These are phyloP conservation scores for Drosophila nigritarsus DNA, from an alignment of 2,888 invertebrate species.

Conservation along the genomic window DNA sequence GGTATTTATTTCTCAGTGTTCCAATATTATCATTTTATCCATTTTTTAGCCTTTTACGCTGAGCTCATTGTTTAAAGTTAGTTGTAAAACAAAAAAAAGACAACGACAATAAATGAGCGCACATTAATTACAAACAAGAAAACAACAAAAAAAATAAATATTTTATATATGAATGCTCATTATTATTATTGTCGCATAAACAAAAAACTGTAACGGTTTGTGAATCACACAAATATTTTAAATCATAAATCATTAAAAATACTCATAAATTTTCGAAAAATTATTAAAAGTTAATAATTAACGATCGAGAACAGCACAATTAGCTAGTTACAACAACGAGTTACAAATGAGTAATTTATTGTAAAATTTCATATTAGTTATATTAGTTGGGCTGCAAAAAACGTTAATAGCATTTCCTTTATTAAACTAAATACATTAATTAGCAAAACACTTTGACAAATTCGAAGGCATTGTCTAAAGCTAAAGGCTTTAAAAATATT, in stretches of 20 bases:
- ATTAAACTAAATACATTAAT: constrained; percentile 15
- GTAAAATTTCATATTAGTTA: constrained; percentile 16
- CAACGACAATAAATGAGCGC: constrained; percentile 59
- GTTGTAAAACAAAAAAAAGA: constrained; percentile 56
- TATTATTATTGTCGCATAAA: constrained; percentile 45
- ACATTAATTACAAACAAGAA: constrained; percentile 67
- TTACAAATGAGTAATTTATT: constrained; percentile 17
- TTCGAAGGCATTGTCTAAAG: constrained; percentile 51
- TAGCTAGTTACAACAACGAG: constrained; percentile 45
- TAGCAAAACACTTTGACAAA: constrained; percentile 56
- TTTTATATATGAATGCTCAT: constrained; percentile 31
- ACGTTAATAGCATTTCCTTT: constrained; percentile 43
- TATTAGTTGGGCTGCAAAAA: constrained; percentile 5
- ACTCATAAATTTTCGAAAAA: constrained; percentile 51
- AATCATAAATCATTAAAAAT: constrained; percentile 64
- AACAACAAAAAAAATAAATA: constrained; percentile 26
- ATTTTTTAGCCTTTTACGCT: constrained; percentile 15
- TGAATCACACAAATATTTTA: constrained; percentile 40
- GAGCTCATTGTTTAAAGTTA: constrained; percentile 41
- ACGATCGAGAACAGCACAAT: constrained; percentile 54
- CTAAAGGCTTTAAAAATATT: constrained; percentile 37
- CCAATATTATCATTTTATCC: not conserved
- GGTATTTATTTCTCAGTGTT: constrained; percentile 4
- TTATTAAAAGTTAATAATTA: constrained; percentile 54
- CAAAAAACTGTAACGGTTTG: constrained; percentile 76